Base-by-base conservation (phyloP, 2,888 invertebrate species). In the Cephus sareptanus region DNA sequence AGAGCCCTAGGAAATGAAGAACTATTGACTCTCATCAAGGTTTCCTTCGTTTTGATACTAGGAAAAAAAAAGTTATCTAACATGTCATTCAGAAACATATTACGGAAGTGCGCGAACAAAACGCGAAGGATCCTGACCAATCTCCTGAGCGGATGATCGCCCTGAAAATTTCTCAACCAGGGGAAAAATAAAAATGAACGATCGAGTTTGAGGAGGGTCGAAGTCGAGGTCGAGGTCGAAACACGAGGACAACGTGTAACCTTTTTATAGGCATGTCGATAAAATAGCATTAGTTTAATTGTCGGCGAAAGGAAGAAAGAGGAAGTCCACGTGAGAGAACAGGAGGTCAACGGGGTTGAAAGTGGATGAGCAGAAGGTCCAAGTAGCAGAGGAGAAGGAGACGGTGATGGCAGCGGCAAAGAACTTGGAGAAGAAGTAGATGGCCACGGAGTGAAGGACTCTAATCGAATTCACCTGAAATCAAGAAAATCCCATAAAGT, bases 41-140 rank as follows among this genome's bases (percentile, higher is more conserved):
- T 56, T 9, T 23, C 56, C 23, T 56, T 56, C 23, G 6, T 56
- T 23, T 56, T 56, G 56, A 3, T 56, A 23, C 23, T 40, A 23
- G 9, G 23, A 15, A 0, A 1, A 40, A 56, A 56, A 23, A 9
- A 23, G 23, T 23, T 1, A 56, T 23, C 56, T 23, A 56, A 56
- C 23, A 88, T 89, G 88, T 88, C 89, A 73, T 89, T 89, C 77
- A 86, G 86, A 69, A 81, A 83, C 56, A 88, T 89, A 73, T 77
- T 89, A 77, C 85, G 86, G 75, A 87, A 87, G 86, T 89, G 89
- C 79, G 83, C 87, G 73, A 82, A 83, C 69, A 89, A 89, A 79
- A 88, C 89, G 4, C 84, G 86, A 30, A 84, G 82, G 76, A 84
- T 89, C 30, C 85, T 89, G 40, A 75, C 68, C 68, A 75, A 78